A percentile compares a stretch with the other conserved stretches of the same genome.
Evolutionary conservation across 2,888 invertebrate species (phyloP).

Genomic region (Cheilosia urbana): DNA sequence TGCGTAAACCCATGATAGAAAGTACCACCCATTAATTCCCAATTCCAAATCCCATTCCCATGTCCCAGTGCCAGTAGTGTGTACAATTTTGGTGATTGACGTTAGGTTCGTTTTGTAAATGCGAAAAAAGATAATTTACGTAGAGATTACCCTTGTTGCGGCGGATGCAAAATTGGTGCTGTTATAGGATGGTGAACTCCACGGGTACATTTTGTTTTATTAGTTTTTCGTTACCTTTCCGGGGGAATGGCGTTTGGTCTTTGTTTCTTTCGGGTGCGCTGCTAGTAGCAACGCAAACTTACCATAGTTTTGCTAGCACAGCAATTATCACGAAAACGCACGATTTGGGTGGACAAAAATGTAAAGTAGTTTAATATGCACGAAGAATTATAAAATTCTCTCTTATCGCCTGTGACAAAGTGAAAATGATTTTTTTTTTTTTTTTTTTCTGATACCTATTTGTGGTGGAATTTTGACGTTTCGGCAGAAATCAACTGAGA

Average conservation of each 20-base stretch:
- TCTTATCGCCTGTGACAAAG: constrained; percentile 62
- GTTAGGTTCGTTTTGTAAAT: constrained; percentile 14
- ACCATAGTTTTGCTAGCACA: constrained; percentile 64
- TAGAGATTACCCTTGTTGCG: constrained; percentile 67
- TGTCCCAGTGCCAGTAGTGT: constrained; percentile 30
- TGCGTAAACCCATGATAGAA: constrained; percentile 17
- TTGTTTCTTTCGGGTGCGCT: constrained; percentile 53
- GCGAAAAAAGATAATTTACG: constrained; percentile 43
- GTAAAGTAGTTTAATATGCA: constrained; percentile 16
- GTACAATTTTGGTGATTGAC: constrained; percentile 16
- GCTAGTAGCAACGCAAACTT: constrained; percentile 67
- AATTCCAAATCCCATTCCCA: constrained; percentile 19
- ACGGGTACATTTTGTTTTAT: constrained; percentile 81
- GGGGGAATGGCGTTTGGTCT: constrained; percentile 55
- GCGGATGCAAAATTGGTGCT: constrained; percentile 63
- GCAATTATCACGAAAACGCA: constrained; percentile 59
- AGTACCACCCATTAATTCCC: constrained; percentile 35
- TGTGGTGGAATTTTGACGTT: constrained; percentile 64
- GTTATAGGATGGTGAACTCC: constrained; percentile 82
- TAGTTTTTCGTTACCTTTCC: constrained; percentile 15
- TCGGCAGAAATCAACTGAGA: constrained; percentile 38
- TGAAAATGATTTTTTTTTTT: constrained; percentile 50
- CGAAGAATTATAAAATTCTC: constrained; percentile 48
- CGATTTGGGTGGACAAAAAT: constrained; percentile 18
- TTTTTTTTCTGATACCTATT: constrained; percentile 59